Conservation (phyloP, 2,113 vertebrate genomes). For the Tachycineta bicolor region DNA sequence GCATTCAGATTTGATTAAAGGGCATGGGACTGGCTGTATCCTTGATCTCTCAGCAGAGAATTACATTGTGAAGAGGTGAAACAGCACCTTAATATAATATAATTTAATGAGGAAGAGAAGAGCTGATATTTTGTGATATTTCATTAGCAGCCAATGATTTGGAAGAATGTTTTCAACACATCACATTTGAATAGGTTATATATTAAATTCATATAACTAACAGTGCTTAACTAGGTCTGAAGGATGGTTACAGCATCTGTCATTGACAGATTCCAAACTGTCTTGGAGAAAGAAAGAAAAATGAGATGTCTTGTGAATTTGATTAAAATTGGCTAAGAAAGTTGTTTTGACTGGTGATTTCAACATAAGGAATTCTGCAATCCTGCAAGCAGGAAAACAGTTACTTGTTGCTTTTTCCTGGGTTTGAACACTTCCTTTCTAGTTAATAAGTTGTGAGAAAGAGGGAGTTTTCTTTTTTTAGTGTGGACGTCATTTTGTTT, state of each 20-base stretch:
- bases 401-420: background rate
- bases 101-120: background rate
- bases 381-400: background rate
- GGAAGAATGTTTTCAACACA: conserved; percentile 30
- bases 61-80: conserved; percentile 1
- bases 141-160: conserved; percentile 19
- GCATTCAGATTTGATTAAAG: conserved; percentile 37
- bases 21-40: background rate
- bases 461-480: background rate
- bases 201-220: conserved; percentile 13
- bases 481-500: background rate
- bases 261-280: background rate
- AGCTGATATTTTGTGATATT: conserved; percentile 42
- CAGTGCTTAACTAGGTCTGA: background rate
- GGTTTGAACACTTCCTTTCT: background rate
- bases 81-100: background rate
- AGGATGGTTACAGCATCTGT: background rate
- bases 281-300: background rate
- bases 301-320: background rate
- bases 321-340: background rate
- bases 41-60: background rate
- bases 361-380: background rate
- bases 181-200: background rate
- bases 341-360: background rate
- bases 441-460: background rate